Percentiles rank a stretch among this genome's conserved stretches.
phyloP scores from a whole-genome alignment of 2,797 vertebrate species.

The Gambelia wislizenii region DNA sequence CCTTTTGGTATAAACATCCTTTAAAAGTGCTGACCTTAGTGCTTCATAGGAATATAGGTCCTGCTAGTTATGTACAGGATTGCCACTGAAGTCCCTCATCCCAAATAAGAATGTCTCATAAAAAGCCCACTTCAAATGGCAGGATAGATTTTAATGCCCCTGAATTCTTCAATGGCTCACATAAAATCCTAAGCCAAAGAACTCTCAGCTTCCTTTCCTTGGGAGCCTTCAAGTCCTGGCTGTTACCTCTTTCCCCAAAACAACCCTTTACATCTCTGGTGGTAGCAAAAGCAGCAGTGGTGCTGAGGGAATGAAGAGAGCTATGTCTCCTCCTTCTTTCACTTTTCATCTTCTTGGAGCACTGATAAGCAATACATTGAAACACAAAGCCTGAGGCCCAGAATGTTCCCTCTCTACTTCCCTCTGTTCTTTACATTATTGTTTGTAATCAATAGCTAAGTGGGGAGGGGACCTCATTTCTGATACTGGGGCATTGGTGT shows the following conservation, averaged over 20 bases:
- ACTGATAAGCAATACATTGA: neutral
- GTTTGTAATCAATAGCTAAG: neutral
- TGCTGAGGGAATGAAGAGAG: neutral
- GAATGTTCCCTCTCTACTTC: neutral
- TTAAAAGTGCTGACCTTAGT: slow-evolving; percentile 23
- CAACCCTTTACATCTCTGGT: too few species aligned
- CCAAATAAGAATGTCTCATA: neutral
- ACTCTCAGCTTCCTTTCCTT: neutral
- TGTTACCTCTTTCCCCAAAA: neutral
- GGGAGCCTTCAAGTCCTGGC: neutral
- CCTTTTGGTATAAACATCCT: neutral
- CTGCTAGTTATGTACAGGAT: neutral
- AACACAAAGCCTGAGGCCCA: neutral
- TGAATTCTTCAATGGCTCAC: neutral
- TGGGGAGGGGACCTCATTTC: neutral
- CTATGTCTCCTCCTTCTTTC: neutral
- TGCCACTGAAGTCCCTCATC: neutral
- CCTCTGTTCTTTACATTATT: neutral
- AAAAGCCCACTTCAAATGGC: neutral
- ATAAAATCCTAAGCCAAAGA: neutral
- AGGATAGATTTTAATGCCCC: neutral
- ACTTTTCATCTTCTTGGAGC: neutral
- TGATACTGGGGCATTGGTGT: slow-evolving; percentile 11
- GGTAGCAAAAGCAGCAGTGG: neutral
- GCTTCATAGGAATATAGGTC: neutral